These are phyloP conservation scores for Lissonota sp. DNA, from an alignment of 2,888 invertebrate genomes.

Conservation along the genomic window DNA sequence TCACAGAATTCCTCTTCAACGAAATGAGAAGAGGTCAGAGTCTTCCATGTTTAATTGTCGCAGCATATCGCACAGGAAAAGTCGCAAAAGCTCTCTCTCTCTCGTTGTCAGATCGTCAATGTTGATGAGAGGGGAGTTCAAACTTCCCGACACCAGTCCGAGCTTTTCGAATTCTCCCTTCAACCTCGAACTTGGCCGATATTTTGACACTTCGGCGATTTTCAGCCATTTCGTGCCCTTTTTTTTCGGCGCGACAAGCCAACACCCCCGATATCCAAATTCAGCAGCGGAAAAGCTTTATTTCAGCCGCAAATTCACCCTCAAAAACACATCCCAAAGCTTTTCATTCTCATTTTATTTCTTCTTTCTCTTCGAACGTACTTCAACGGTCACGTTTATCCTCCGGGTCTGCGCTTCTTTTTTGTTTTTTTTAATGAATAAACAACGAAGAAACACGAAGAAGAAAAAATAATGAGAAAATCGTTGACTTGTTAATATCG, in stretches of 20 bases:
- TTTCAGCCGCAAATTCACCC: conserved; percentile 47
- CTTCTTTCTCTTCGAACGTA: conserved; percentile 1
- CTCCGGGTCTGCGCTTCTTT: background rate
- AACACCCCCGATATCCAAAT: conserved; percentile 19
- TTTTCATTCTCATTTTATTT: conserved; percentile 10
- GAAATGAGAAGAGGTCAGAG: conserved; percentile 2
- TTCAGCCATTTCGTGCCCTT: too few species aligned
- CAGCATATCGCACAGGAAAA: too few species aligned
- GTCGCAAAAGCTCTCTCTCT: conserved; percentile 4
- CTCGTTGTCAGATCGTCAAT: background rate
- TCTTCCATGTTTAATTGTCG: background rate
- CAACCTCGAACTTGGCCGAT: conserved; percentile 13
- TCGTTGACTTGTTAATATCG: conserved; percentile 42
- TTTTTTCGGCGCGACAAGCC: too few species aligned
- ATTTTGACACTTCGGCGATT: conserved; percentile 42
- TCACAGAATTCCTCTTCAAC: background rate
- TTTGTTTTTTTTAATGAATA: background rate
- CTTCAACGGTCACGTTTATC: too few species aligned
- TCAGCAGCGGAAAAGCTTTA: conserved; percentile 47
- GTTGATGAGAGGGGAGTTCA: background rate
- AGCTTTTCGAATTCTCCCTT: too few species aligned
- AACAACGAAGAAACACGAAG: background rate
- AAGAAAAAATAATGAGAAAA: background rate
- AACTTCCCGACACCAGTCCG: background rate
- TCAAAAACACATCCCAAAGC: conserved; percentile 36